Percentiles rank a stretch among this genome's conserved stretches.
phyloP scores from a whole-genome alignment of 2,888 invertebrate genomes.

The Brachyptera risi region DNA sequence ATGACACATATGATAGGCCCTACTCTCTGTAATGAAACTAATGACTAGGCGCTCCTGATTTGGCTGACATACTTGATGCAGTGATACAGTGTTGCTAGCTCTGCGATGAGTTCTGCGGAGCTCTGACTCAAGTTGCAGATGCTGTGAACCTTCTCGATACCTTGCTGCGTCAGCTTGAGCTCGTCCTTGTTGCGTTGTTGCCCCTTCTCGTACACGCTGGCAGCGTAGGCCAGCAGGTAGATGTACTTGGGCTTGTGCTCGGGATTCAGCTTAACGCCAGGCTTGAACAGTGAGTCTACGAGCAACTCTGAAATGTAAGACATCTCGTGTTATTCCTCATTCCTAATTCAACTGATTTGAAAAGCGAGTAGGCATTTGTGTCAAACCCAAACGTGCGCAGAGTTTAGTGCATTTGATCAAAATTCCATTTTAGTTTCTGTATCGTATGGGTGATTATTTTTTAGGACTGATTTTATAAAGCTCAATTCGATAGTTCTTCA shows the following conservation, averaged over 20 bases:
- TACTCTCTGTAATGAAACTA: too few relatives aligned
- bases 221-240: slow-evolving; percentile 88
- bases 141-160: slow-evolving; percentile 84
- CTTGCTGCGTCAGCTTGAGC: slow-evolving; percentile 82
- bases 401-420: too few relatives aligned
- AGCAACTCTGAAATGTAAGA: slow-evolving; percentile 63
- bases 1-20: too few relatives aligned
- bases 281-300: slow-evolving; percentile 89
- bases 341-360: neutral
- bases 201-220: slow-evolving; percentile 83
- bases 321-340: too few relatives aligned
- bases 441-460: too few relatives aligned
- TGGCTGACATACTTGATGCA: slow-evolving; percentile 70
- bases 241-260: slow-evolving; percentile 98
- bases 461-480: too few relatives aligned
- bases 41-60: too few relatives aligned
- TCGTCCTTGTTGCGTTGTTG: slow-evolving; percentile 86
- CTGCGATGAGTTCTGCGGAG: slow-evolving; percentile 89
- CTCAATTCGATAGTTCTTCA: too few relatives aligned
- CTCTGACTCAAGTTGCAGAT: slow-evolving; percentile 89
- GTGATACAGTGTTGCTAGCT: slow-evolving; percentile 84
- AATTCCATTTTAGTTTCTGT: too few relatives aligned
- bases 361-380: too few relatives aligned
- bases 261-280: slow-evolving; percentile 90
- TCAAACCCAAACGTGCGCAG: too few relatives aligned